A percentile compares a stretch with the other conserved stretches of the same genome.
phyloP scores from a whole-genome alignment of 2,797 vertebrate genomes.

The Pristis pectinata region DNA sequence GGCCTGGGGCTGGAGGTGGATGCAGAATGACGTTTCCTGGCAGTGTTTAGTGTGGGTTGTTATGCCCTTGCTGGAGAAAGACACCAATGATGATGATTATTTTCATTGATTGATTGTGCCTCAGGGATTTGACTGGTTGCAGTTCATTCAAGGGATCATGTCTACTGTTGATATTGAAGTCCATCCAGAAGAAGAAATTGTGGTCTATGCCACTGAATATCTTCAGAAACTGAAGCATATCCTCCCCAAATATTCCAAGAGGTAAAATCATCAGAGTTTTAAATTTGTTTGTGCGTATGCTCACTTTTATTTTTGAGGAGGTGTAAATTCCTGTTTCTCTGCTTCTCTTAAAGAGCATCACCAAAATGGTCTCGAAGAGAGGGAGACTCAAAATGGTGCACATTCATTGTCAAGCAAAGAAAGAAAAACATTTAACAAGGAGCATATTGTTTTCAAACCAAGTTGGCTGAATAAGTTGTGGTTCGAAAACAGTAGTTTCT shows the following conservation, averaged over 20 bases:
- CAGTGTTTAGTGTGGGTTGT: too few species aligned
- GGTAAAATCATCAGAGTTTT: slow-evolving; percentile 55
- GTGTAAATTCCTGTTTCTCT: neutral
- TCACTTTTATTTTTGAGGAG: neutral
- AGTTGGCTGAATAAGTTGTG: neutral
- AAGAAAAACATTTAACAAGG: neutral
- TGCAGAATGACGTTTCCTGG: too few species aligned
- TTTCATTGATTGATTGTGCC: slow-evolving; percentile 39
- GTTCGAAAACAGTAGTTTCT: too few species aligned
- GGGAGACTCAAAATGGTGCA: neutral
- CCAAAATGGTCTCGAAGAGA: neutral
- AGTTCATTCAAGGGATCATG: slow-evolving; percentile 77
- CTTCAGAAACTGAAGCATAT: slow-evolving; percentile 75
- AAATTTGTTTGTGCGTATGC: neutral
- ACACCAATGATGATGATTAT: neutral
- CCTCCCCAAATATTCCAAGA: slow-evolving; percentile 68
- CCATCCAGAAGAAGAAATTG: slow-evolving; percentile 73
- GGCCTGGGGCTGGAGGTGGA: too few species aligned
- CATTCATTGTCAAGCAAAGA: neutral
- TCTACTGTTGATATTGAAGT: slow-evolving; percentile 70
- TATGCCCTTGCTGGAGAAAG: too few species aligned
- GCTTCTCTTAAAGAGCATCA: neutral
- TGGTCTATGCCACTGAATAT: slow-evolving; percentile 83
- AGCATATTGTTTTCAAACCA: neutral
- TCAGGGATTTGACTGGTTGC: slow-evolving; percentile 91